Percentiles rank a stretch among this genome's conserved stretches.
Evolutionary conservation across 2,797 vertebrate genomes (phyloP).

Genomic region (Diplodus puntazzo): DNA sequence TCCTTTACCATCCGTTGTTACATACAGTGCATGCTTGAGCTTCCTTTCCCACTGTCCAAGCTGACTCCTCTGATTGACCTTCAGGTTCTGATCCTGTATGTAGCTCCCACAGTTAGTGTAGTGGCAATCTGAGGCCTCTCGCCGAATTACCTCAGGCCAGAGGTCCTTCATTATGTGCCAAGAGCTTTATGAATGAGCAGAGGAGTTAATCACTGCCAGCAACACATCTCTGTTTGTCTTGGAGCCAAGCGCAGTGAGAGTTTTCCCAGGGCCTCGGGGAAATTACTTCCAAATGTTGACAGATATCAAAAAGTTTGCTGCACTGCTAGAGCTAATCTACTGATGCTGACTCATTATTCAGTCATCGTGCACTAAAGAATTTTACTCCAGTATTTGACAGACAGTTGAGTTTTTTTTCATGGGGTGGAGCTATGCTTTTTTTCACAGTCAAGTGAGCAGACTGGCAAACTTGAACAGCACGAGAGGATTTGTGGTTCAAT

Average conservation of each 20-base stretch:
- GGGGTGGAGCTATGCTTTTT: neutral
- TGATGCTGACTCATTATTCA: constrained; percentile 41
- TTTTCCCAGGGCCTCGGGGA: constrained; percentile 64
- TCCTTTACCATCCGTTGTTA: constrained; percentile 12
- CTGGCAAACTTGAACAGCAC: constrained; percentile 16
- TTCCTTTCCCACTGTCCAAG: constrained; percentile 51
- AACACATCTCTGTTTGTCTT: constrained; percentile 74
- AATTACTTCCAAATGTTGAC: constrained; percentile 80
- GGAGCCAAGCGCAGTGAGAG: constrained; percentile 43
- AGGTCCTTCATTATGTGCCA: constrained; percentile 46
- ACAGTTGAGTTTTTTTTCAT: neutral
- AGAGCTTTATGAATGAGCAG: constrained; percentile 57
- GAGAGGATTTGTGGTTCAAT: constrained; percentile 33
- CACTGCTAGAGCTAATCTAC: constrained; percentile 5
- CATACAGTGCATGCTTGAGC: constrained; percentile 25
- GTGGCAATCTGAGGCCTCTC: constrained; percentile 42
- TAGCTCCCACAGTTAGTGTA: constrained; percentile 42
- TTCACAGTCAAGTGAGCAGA: neutral
- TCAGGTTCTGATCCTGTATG: constrained; percentile 36
- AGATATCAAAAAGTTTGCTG: constrained; percentile 56
- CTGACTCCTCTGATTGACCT: constrained; percentile 14
- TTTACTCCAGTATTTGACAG: constrained; percentile 26
- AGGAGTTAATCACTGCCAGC: constrained; percentile 68
- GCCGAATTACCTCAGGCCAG: constrained; percentile 45
- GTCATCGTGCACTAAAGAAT: constrained; percentile 3